Conservation (phyloP, 2,888 invertebrate species). For the Ditula angustiorana region DNA sequence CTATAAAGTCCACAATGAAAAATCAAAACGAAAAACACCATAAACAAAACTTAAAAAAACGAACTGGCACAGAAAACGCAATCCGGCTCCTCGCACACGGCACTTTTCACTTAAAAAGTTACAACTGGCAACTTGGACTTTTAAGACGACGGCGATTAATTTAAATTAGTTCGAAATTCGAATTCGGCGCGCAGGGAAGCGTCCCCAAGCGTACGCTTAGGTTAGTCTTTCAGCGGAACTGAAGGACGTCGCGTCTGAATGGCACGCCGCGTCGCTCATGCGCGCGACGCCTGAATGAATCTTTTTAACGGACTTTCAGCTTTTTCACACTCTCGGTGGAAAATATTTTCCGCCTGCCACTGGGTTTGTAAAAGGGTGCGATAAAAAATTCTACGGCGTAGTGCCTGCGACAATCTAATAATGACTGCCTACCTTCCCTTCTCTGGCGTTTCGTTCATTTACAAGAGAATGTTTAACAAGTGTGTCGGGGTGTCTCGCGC, state of each 20-base stretch:
- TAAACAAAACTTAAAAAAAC: slow-evolving; percentile 29
- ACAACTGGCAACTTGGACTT: slow-evolving; percentile 36
- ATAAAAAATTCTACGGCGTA: slow-evolving; percentile 40
- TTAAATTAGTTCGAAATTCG: slow-evolving; percentile 70
- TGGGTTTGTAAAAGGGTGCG: slow-evolving; percentile 47
- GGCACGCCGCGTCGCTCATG: slow-evolving; percentile 68
- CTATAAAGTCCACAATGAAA: slow-evolving; percentile 3
- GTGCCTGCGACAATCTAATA: slow-evolving; percentile 35
- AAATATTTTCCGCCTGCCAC: slow-evolving; percentile 53
- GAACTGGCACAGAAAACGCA: slow-evolving; percentile 26
- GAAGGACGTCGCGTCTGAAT: slow-evolving; percentile 72
- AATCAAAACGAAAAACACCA: slow-evolving; percentile 25
- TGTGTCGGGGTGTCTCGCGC: background rate
- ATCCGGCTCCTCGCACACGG: slow-evolving; percentile 37
- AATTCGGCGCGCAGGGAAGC: slow-evolving; percentile 62
- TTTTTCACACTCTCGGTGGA: slow-evolving; percentile 58
- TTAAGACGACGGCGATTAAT: slow-evolving; percentile 51
- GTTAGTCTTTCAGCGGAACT: slow-evolving; percentile 72
- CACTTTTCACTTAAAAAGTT: slow-evolving; percentile 37
- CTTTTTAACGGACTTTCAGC: slow-evolving; percentile 60
- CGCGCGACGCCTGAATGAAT: slow-evolving; percentile 61
- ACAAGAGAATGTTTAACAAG: slow-evolving; percentile 25
- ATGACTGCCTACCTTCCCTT: slow-evolving; percentile 27
- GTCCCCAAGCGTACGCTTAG: slow-evolving; percentile 69
- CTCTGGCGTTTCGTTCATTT: slow-evolving; percentile 20